Evolutionary conservation across 2,113 vertebrate genomes (phyloP), one percentile per base, ranked within the genome.

Genomic region (Xenopus borealis): DNA sequence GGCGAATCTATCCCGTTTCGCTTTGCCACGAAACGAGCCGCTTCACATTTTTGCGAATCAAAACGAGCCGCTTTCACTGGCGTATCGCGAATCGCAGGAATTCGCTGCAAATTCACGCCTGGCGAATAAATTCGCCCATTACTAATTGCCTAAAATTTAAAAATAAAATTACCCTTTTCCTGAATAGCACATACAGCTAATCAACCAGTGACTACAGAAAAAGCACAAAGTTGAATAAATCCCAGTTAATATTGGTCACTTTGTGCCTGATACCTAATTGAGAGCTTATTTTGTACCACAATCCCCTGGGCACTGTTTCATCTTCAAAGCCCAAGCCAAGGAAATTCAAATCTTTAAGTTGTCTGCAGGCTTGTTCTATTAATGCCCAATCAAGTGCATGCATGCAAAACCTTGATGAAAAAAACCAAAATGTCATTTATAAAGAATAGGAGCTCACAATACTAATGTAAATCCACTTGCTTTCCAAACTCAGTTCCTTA

Each of bases 261-360:
- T 86, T 86, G 79, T 80, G 81, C 65, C 75, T 83, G 79, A 80
- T 84, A 80, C 72, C 78, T 86, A 85, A 85, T 81, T 66, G 4
- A 82, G 81, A 84, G 71, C 80, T 82, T 86, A 82, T 85, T 80
- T 89, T 85, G 84, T 79, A 80, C 75, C 78, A 81, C 72, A 81
- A 72, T 88, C 85, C 86, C 82, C 81, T 81, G 72, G 81, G 84
- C 81, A 78, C 80, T 84, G 75, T 79, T 89, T 87, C 85, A 86
- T 88, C 86, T 87, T 87, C 86, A 88, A 88, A 89, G 82, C 79
- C 81, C 78, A 74, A 85, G 81, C 84, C 87, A 87, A 85, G 83
- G 78, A 86, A 82, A 89, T 86, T 86, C 71, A 76, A 82, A 86
- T 87, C 80, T 86, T 89, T 82, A 76, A 86, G 79, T 84, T 86